phyloP scores from a whole-genome alignment of 2,797 vertebrate genomes.

The Acanthornis magna region DNA sequence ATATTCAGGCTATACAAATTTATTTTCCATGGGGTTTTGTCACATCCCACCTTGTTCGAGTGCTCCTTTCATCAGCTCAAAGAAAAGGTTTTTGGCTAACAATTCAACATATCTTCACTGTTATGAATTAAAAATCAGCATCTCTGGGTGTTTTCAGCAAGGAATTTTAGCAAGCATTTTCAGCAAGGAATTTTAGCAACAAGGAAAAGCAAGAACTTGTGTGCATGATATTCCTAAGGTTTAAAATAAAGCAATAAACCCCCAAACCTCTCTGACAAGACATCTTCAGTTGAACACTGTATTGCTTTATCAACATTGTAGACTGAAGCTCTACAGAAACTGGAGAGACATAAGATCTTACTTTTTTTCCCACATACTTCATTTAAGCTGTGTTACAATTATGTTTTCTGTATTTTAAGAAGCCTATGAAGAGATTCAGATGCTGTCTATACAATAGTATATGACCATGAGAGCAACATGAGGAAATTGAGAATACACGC shows the following conservation, averaged over 20 bases:
- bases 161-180: not conserved
- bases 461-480: not conserved
- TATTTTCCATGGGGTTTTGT: not conserved
- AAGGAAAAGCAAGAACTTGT: not conserved
- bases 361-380: not conserved
- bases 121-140: not conserved
- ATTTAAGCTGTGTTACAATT: not conserved
- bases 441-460: not conserved
- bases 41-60: not conserved
- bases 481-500: not conserved
- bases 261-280: not conserved
- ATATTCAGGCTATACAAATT: not conserved
- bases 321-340: not conserved
- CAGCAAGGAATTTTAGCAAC: not conserved
- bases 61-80: not conserved
- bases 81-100: not conserved
- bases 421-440: not conserved
- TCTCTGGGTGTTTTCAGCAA: not conserved
- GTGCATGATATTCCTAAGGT: not conserved
- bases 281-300: accelerated
- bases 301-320: not conserved
- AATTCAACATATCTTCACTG: not conserved
- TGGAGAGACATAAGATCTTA: not conserved
- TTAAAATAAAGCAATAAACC: not conserved
- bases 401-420: not conserved